Conservation (phyloP, 2,113 vertebrate species). For the Thamnaconus septentrionalis region DNA sequence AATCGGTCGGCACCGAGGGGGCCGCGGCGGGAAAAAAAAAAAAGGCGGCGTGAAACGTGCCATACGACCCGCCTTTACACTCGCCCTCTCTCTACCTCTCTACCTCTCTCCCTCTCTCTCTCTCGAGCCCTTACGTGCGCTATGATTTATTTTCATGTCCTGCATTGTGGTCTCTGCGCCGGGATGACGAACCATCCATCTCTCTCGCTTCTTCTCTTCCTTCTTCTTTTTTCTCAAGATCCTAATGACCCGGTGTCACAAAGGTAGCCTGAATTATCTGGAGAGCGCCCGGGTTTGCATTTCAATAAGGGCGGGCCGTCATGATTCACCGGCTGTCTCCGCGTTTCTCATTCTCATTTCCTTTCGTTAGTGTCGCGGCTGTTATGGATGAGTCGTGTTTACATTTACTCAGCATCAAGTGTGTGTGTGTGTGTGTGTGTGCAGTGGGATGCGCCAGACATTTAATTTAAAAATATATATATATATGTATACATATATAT, state of each 20-base stretch:
- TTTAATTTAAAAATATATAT: not conserved
- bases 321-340: slow-evolving; percentile 40
- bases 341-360: slow-evolving; percentile 40
- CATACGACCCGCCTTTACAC: not conserved
- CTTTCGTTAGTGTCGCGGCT: slow-evolving; percentile 23
- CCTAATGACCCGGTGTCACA: slow-evolving; percentile 65
- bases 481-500: too few relatives aligned
- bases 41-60: slow-evolving; percentile 7
- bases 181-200: slow-evolving; percentile 44
- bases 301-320: slow-evolving; percentile 56
- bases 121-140: not conserved
- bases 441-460: not conserved
- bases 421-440: too few relatives aligned
- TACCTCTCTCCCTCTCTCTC: not conserved
- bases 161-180: slow-evolving; percentile 25
- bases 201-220: slow-evolving; percentile 15
- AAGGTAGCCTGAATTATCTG: slow-evolving; percentile 42
- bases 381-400: slow-evolving; percentile 24
- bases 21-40: slow-evolving; percentile 13
- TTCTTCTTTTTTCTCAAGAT: slow-evolving; percentile 11
- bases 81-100: not conserved
- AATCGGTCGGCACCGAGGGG: slow-evolving; percentile 33
- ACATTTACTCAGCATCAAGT: slow-evolving; percentile 31
- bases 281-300: slow-evolving; percentile 64
- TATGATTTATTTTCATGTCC: slow-evolving; percentile 40